Percentiles rank a stretch among this genome's conserved stretches.
Evolutionary conservation across 1,140 invertebrate species (phyloP).

Genomic region (Drosophila sturtevanti): DNA sequence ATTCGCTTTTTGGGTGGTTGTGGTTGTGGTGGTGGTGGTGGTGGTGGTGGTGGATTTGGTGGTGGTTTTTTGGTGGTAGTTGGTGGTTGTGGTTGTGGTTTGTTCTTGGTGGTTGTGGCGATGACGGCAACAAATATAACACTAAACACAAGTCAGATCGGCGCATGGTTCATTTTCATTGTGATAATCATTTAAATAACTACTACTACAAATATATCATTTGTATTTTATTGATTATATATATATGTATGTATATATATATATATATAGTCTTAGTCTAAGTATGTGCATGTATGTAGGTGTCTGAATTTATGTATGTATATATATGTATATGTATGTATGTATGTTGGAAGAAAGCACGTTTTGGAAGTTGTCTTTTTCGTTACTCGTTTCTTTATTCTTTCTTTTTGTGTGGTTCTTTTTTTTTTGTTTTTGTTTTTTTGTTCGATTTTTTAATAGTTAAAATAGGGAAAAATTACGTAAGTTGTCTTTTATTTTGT

Average conservation of each 20-base stretch:
- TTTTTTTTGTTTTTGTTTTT: too few species aligned
- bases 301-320: slow-evolving; percentile 9
- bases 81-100: too few species aligned
- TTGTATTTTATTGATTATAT: background rate
- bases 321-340: slow-evolving; percentile 25
- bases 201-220: slow-evolving; percentile 19
- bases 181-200: slow-evolving; percentile 12
- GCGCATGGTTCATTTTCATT: slow-evolving; percentile 38
- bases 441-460: slow-evolving; percentile 41
- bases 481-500: slow-evolving; percentile 27
- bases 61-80: background rate
- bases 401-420: too few species aligned
- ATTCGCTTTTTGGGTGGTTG: background rate
- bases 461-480: slow-evolving; percentile 56
- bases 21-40: background rate
- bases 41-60: background rate
- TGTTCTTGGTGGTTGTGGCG: background rate
- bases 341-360: slow-evolving; percentile 51
- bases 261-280: slow-evolving; percentile 16
- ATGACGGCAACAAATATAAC: slow-evolving; percentile 39
- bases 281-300: background rate
- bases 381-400: slow-evolving; percentile 9
- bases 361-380: slow-evolving; percentile 22
- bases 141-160: slow-evolving; percentile 55
- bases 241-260: slow-evolving; percentile 22